phyloP scores from a whole-genome alignment of 2,797 vertebrate genomes.

The Notolepis coatsorum region DNA sequence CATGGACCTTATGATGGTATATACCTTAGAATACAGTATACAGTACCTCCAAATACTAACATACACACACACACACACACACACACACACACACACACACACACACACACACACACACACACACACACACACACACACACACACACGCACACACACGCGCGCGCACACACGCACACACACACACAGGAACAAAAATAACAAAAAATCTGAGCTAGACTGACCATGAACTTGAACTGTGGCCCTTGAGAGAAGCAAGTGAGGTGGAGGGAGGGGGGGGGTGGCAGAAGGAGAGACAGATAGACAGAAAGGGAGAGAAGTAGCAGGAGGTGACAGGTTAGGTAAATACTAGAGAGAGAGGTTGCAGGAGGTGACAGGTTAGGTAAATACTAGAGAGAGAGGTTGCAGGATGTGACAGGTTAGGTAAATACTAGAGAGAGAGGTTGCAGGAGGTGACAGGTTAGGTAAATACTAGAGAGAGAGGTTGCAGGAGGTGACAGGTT shows the following conservation, averaged over 20 bases:
- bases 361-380: slow-evolving; percentile 63
- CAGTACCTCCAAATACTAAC: too few species aligned
- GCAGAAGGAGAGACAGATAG: slow-evolving; percentile 24
- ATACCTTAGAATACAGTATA: too few species aligned
- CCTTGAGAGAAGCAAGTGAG: slow-evolving; percentile 17
- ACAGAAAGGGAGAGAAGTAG: slow-evolving; percentile 29
- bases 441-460: slow-evolving; percentile 64
- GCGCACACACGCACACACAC: not conserved
- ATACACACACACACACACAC: not conserved
- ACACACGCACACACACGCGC: not conserved
- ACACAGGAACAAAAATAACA: not conserved
- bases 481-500: slow-evolving; percentile 62
- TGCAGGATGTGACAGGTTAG: slow-evolving; percentile 63
- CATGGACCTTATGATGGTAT: too few species aligned
- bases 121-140: not conserved
- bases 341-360: slow-evolving; percentile 54
- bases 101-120: slow-evolving; percentile 6
- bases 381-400: slow-evolving; percentile 55
- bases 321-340: slow-evolving; percentile 64
- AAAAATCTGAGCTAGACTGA: slow-evolving; percentile 50
- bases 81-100: not conserved
- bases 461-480: slow-evolving; percentile 53
- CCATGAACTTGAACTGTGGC: slow-evolving; percentile 75
- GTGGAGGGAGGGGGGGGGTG: not conserved
- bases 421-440: slow-evolving; percentile 55